phyloP scores from a whole-genome alignment of 2,113 vertebrate genomes.

The Gadus macrocephalus region DNA sequence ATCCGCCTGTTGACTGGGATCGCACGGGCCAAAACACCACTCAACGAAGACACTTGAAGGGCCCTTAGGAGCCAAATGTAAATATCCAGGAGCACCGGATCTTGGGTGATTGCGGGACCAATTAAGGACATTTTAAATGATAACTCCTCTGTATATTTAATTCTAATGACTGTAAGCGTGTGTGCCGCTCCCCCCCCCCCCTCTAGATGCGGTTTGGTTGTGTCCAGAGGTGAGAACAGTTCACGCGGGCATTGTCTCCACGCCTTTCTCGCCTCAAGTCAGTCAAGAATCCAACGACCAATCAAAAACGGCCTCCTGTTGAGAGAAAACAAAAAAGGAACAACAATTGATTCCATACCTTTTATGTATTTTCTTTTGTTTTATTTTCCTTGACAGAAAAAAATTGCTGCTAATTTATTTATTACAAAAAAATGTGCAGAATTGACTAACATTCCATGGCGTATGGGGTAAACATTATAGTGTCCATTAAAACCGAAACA shows the following conservation, averaged over 20 bases:
- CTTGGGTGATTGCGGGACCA: constrained; percentile 54
- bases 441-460: constrained; percentile 80
- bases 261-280: no score
- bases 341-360: no score
- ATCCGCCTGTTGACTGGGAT: constrained; percentile 8
- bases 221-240: no score
- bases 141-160: constrained; percentile 7
- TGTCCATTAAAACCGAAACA: constrained; percentile 80
- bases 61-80: not conserved
- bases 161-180: not conserved
- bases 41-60: no score
- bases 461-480: constrained; percentile 74
- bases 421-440: constrained; percentile 49
- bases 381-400: constrained; percentile 22
- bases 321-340: no score
- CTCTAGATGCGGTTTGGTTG: no score
- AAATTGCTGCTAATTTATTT: constrained; percentile 72
- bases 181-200: no score
- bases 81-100: constrained; percentile 12
- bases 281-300: no score
- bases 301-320: no score
- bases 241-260: no score
- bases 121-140: constrained; percentile 13
- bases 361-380: constrained; percentile 5
- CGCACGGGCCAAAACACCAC: no score